Evolutionary conservation across 2,113 vertebrate genomes (phyloP).

Genomic region (Muntiacus reevesi): DNA sequence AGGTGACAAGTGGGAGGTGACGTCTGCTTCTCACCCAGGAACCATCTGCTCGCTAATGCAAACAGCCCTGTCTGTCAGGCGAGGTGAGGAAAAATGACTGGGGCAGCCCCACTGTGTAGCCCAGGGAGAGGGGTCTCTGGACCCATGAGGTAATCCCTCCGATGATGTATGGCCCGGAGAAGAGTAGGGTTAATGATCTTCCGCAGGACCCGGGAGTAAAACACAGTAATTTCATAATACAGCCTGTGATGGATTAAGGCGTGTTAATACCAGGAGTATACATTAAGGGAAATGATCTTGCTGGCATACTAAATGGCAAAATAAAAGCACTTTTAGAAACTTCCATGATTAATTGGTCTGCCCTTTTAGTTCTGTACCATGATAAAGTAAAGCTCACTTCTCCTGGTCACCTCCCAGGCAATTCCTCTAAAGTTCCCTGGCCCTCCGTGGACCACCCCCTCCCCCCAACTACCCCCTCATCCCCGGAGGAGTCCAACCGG

Average conservation of each 20-base stretch:
- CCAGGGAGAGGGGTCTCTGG: conserved; percentile 77
- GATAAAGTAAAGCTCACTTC: conserved; percentile 94
- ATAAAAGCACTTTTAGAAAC: conserved; percentile 98
- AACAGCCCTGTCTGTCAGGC: conserved; percentile 76
- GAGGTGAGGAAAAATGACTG: conserved; percentile 80
- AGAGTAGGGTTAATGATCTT: conserved; percentile 91
- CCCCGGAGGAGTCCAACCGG: background rate
- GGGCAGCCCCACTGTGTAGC: conserved; percentile 63
- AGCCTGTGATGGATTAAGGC: conserved; percentile 90
- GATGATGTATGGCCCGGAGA: conserved; percentile 88
- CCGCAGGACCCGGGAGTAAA: conserved; percentile 84
- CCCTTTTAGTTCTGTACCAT: conserved; percentile 84
- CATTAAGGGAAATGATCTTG: conserved; percentile 92
- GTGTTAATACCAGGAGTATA: conserved; percentile 90
- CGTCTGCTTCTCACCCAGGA: conserved; percentile 36
- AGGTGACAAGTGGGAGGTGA: background rate
- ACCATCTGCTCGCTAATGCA: conserved; percentile 82
- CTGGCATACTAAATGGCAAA: conserved; percentile 94
- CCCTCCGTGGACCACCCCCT: background rate
- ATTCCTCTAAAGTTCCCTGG: conserved; percentile 88
- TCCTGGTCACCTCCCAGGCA: conserved; percentile 86
- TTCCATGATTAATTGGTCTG: conserved; percentile 92
- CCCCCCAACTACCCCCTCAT: background rate
- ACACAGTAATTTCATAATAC: conserved; percentile 89
- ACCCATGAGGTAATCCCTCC: conserved; percentile 83